Percentiles rank a stretch among this genome's conserved stretches.
phyloP scores from a whole-genome alignment of 64 coral and sea anemone species.

The Dendronephthya gigantea region DNA sequence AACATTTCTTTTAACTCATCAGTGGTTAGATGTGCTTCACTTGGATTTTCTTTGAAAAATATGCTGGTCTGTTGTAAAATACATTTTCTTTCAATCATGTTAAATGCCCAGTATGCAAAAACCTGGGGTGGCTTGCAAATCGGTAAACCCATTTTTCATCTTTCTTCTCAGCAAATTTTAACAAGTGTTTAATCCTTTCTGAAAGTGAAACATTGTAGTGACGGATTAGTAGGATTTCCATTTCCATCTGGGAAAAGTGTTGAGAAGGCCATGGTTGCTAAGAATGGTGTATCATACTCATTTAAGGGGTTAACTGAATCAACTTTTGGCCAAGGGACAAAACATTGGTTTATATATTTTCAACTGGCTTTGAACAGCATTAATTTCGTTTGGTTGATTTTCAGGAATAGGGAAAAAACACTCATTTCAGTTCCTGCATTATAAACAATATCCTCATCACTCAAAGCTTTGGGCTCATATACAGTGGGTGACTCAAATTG shows the following conservation, averaged over 20 bases:
- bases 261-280: conserved; percentile 40
- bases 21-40: conserved; percentile 14
- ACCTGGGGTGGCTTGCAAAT: conserved; percentile 44
- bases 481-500: neutral
- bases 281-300: conserved; percentile 33
- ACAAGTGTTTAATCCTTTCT: conserved; percentile 27
- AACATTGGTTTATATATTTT: neutral
- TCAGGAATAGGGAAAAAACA: conserved; percentile 40
- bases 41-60: conserved; percentile 32
- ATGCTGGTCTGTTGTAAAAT: conserved; percentile 24
- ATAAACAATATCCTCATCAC: conserved; percentile 28
- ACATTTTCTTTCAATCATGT: conserved; percentile 46
- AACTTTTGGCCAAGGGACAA: conserved; percentile 22
- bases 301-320: conserved; percentile 30
- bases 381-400: conserved; percentile 29
- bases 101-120: conserved; percentile 49
- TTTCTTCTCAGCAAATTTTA: conserved; percentile 42
- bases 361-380: conserved; percentile 24
- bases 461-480: neutral
- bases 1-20: conserved; percentile 9
- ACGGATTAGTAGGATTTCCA: conserved; percentile 40
- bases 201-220: conserved; percentile 25
- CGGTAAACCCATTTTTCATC: conserved; percentile 44
- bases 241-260: conserved; percentile 43
- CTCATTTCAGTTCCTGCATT: conserved; percentile 35